These are phyloP conservation scores for Netta rufina DNA, from an alignment of 2,797 vertebrate genomes.

Conservation along the genomic window DNA sequence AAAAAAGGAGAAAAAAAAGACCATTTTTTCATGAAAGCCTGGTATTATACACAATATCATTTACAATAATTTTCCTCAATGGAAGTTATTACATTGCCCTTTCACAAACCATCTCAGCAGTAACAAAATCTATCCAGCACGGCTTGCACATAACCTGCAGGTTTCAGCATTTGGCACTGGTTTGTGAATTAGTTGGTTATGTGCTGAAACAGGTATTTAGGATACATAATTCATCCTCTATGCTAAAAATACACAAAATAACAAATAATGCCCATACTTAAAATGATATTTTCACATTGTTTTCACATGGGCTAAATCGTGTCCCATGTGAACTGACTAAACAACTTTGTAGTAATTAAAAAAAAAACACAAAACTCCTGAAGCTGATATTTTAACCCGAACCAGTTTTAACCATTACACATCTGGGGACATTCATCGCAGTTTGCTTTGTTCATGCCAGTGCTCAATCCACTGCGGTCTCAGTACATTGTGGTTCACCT, in stretches of 20 bases:
- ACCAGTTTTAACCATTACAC: background rate
- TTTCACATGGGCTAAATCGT: background rate
- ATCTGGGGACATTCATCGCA: background rate
- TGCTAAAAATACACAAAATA: conserved; percentile 14
- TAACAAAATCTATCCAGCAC: background rate
- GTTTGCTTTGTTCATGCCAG: background rate
- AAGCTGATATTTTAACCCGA: background rate
- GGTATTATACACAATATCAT: background rate
- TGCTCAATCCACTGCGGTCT: background rate
- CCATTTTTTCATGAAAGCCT: background rate
- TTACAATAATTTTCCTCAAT: background rate
- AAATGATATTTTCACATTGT: conserved; percentile 7
- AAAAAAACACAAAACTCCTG: background rate
- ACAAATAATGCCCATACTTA: conserved; percentile 1
- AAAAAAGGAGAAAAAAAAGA: background rate
- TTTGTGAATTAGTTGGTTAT: background rate
- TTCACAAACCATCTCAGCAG: background rate
- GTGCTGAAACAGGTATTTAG: conserved; percentile 23
- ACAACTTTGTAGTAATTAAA: background rate
- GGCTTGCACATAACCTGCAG: conserved; percentile 4
- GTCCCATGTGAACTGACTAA: background rate
- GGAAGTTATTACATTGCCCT: background rate
- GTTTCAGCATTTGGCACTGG: background rate
- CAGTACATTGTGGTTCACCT: background rate
- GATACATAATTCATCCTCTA: background rate